These are phyloP conservation scores for Thunnus maccoyii DNA, from an alignment of 2,113 vertebrate genomes.

Conservation along the genomic window DNA sequence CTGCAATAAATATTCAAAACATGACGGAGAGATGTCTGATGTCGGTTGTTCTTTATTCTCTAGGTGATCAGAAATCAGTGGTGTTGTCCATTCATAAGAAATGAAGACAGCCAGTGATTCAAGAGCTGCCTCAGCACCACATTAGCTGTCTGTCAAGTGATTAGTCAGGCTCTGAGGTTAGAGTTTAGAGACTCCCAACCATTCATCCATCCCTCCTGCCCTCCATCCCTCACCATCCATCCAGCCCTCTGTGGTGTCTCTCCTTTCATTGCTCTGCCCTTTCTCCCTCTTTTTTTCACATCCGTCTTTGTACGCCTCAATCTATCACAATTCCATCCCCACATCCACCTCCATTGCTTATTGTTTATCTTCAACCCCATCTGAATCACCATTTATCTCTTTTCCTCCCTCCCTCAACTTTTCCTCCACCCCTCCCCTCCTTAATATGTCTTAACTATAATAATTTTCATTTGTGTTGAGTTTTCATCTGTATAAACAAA, in stretches of 20 bases:
- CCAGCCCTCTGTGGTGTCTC: conserved; percentile 44
- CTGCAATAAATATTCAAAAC: background rate
- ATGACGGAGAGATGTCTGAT: background rate
- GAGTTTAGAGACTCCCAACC: conserved; percentile 52
- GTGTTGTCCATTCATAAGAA: conserved; percentile 34
- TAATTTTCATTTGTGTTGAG: conserved; percentile 11
- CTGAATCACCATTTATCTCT: conserved; percentile 26
- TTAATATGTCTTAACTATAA: conserved; percentile 31
- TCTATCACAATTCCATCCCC: conserved; percentile 58
- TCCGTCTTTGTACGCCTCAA: conserved; percentile 44
- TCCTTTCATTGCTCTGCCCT: conserved; percentile 47
- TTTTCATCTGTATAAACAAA: background rate
- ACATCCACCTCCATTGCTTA: conserved; percentile 19
- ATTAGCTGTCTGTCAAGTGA: conserved; percentile 56
- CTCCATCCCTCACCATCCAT: conserved; percentile 47
- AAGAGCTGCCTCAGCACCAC: conserved; percentile 56
- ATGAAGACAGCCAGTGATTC: conserved; percentile 41
- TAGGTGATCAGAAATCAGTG: conserved; percentile 28
- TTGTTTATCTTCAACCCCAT: conserved; percentile 44
- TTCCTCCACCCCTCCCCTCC: background rate
- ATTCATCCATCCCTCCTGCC: conserved; percentile 35
- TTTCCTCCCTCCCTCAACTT: background rate
- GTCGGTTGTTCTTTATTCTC: background rate
- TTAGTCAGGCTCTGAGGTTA: conserved; percentile 54
- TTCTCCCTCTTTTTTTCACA: conserved; percentile 31